Base-by-base conservation (phyloP, 2,888 invertebrate genomes). In the Amblyjoppa proteus region DNA sequence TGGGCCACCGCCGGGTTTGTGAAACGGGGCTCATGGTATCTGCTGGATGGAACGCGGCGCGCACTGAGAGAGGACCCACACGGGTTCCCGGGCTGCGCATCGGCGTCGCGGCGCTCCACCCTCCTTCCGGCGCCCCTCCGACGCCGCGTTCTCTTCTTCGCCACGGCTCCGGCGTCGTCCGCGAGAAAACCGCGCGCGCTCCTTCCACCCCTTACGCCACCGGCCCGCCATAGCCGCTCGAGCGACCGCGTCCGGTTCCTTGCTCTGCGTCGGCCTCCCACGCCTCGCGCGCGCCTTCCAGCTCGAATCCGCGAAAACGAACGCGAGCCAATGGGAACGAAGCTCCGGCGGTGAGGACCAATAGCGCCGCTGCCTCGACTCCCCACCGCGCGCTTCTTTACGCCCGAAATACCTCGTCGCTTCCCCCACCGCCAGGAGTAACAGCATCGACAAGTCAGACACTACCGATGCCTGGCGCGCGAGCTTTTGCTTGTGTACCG, bases 11-110 rank as follows among this genome's bases (percentile, higher is more conserved):
- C 66, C 58, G 85, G 70, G 88, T 91, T 91, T 90, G 89, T 89
- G 88, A 92, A 91, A 91, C 90, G 90, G 84, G 88, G 87, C 90
- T 92, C 91, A 89, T 92, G 89, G 87, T 89, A 87, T 89, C 87
- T 81, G 79, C 78, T 71, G 81, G 81, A 87, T 88, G 85, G 86
- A 81, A 88, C 87, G 78, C 86, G 77, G 64, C 83, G 83, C 74
- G 79, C 85, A 87, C 86, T 88, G 86, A 85, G 83, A 81, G 70
- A 74, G 79, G 79, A 74, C 87, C 85, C 84, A 16, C 87, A 80
- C 80, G 77, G 53, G 69, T 70, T 68, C 75, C 58, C 79, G 80
- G 38, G 11, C 41, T 53, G 66, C 79, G 51, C 45, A 76, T 81
- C 71, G 81, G 78, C 87, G 71, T 51, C 78, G 83, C 71, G 81